Evolutionary conservation across 2,113 vertebrate species (phyloP).

Genomic region (Amblyopsis rosae): DNA sequence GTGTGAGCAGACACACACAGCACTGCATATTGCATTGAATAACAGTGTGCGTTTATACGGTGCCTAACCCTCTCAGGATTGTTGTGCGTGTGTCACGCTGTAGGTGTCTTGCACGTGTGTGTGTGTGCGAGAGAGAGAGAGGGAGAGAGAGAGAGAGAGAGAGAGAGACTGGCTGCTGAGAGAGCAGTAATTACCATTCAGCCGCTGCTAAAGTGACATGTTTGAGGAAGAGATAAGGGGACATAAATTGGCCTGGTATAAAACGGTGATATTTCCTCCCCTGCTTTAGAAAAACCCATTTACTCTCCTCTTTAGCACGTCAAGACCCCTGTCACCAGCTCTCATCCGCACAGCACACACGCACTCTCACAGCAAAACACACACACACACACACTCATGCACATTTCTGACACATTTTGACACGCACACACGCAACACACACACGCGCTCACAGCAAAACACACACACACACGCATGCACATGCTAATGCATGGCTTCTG

Average conservation of each 20-base stretch:
- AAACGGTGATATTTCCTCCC: constrained; percentile 99
- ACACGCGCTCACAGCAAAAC: neutral
- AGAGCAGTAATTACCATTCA: constrained; percentile 95
- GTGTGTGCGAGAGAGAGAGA: neutral
- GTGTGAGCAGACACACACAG: too few species aligned
- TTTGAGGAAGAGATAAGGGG: constrained; percentile 99
- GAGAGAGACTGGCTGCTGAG: constrained; percentile 62
- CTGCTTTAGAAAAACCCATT: constrained; percentile 99
- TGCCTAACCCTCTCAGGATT: too few species aligned
- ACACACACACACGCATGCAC: neutral
- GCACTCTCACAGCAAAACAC: constrained; percentile 23
- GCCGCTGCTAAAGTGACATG: constrained; percentile 99
- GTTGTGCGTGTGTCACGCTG: too few species aligned
- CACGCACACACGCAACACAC: neutral
- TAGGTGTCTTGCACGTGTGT: too few species aligned
- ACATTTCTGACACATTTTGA: neutral
- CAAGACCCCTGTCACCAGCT: constrained; percentile 97
- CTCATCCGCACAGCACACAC: constrained; percentile 84
- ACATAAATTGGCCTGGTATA: constrained; percentile 97
- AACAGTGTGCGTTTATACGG: too few species aligned
- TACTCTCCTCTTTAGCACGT: constrained; percentile 99
- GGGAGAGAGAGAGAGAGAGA: too few species aligned
- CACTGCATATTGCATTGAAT: too few species aligned
- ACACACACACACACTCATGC: constrained; percentile 7
- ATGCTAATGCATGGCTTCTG: neutral